Conservation (phyloP, 2,113 vertebrate genomes). For the Phodopus roborovskii region DNA sequence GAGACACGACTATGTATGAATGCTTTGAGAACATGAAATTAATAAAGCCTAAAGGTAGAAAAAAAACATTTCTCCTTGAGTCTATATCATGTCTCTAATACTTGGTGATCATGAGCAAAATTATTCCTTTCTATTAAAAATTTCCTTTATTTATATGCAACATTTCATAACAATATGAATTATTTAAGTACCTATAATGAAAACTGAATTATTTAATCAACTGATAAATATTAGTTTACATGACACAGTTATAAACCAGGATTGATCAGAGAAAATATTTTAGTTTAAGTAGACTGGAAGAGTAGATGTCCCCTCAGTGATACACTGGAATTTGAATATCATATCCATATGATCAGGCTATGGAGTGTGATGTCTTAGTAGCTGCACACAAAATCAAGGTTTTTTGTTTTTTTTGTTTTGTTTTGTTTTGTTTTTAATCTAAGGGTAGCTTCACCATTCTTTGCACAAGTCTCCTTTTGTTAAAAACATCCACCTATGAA, state of each 20-base stretch:
- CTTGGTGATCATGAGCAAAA: background rate
- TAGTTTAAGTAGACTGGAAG: background rate
- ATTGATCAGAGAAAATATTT: slow-evolving; percentile 36
- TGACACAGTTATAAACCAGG: background rate
- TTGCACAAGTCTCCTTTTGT: too few relatives aligned
- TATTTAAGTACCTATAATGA: background rate
- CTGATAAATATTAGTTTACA: slow-evolving; percentile 28
- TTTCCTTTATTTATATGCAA: background rate
- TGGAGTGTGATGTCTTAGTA: slow-evolving; percentile 10
- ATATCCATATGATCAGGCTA: slow-evolving; percentile 9
- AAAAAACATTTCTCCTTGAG: background rate
- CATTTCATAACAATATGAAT: background rate
- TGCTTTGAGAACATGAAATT: background rate
- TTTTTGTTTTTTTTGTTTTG: too few relatives aligned
- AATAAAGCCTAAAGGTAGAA: background rate
- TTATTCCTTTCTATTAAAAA: background rate
- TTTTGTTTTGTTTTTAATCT: too few relatives aligned
- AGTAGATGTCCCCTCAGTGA: slow-evolving; percentile 25
- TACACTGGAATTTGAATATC: slow-evolving; percentile 55
- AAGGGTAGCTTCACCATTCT: slow-evolving; percentile 29
- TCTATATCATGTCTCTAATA: slow-evolving; percentile 2
- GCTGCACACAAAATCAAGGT: background rate
- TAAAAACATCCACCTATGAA: slow-evolving; percentile 50
- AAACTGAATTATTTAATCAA: slow-evolving; percentile 19
- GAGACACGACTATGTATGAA: background rate